Evolutionary conservation across 2,888 invertebrate species (phyloP).

Genomic region (Bellardia pandia): DNA sequence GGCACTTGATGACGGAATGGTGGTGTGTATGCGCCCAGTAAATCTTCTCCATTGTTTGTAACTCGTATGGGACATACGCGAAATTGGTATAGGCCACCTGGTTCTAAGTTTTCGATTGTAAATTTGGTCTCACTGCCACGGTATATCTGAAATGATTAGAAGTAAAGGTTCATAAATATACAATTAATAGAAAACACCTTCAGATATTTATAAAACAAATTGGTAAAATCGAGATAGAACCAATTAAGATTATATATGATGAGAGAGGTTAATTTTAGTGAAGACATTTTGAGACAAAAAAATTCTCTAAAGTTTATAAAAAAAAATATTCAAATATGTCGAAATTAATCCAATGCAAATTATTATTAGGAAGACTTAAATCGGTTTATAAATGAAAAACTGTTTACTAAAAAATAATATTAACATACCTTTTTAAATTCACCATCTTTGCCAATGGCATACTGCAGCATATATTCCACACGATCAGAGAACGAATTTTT

Average conservation of each 20-base stretch:
- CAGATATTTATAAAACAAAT: not conserved
- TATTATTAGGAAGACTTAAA: too few relatives aligned
- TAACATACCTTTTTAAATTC: conserved; percentile 87
- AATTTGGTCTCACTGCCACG: conserved; percentile 87
- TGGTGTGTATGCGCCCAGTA: conserved; percentile 89
- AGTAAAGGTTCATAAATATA: conserved; percentile 1
- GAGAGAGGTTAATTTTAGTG: too few relatives aligned
- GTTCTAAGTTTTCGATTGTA: conserved; percentile 88
- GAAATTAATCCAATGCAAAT: too few relatives aligned
- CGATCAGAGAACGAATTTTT: conserved; percentile 87
- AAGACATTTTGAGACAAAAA: too few relatives aligned
- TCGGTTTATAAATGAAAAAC: too few relatives aligned
- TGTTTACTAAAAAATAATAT: not conserved
- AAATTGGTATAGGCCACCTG: conserved; percentile 90
- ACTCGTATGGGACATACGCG: conserved; percentile 91
- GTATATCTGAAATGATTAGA: conserved; percentile 86
- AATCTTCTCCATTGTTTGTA: conserved; percentile 86
- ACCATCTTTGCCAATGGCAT: conserved; percentile 86
- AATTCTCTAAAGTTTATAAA: too few relatives aligned
- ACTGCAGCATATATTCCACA: conserved; percentile 91
- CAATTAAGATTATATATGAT: too few relatives aligned
- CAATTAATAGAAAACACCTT: not conserved
- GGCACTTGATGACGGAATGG: conserved; percentile 85
- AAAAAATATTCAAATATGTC: too few relatives aligned
- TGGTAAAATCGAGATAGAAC: not conserved